Conservation (phyloP, 1,140 invertebrate genomes). For the Drosophila grimshawi region DNA sequence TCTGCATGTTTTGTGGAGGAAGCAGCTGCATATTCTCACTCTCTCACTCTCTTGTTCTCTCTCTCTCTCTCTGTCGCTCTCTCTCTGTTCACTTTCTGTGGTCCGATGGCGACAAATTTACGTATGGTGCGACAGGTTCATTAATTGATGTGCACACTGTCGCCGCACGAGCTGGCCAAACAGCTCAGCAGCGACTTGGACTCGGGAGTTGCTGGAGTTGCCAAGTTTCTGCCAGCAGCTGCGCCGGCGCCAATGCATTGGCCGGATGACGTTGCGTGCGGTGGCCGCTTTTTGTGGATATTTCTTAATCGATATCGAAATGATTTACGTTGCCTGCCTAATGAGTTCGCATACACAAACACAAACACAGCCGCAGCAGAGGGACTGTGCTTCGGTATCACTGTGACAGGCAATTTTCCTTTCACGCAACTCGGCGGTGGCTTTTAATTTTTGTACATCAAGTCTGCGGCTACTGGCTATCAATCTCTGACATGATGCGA, state of each 20-base stretch:
- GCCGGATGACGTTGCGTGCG: slow-evolving; percentile 59
- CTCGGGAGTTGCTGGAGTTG: slow-evolving; percentile 2
- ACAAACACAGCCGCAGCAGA: slow-evolving; percentile 21
- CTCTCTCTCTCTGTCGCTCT: not conserved
- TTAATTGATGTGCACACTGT: slow-evolving; percentile 78
- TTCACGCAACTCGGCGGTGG: slow-evolving; percentile 59
- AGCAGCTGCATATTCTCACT: slow-evolving; percentile 9
- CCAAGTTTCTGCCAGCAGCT: slow-evolving; percentile 23
- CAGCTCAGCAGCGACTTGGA: not conserved
- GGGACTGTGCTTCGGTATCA: not conserved
- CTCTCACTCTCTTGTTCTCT: not conserved
- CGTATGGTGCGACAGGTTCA: slow-evolving; percentile 74
- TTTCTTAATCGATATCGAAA: slow-evolving; percentile 82
- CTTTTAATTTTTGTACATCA: slow-evolving; percentile 43
- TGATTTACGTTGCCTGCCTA: slow-evolving; percentile 79
- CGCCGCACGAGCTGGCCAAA: slow-evolving; percentile 53
- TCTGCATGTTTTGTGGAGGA: not conserved
- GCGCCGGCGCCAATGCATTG: slow-evolving; percentile 41
- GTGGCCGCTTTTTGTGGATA: slow-evolving; percentile 65
- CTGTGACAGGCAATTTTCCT: slow-evolving; percentile 46
- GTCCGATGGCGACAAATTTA: slow-evolving; percentile 72
- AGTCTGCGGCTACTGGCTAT: slow-evolving; percentile 48
- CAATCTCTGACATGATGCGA: slow-evolving; percentile 65
- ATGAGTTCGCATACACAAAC: slow-evolving; percentile 70
- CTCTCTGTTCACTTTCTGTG: not conserved